phyloP scores from a whole-genome alignment of 2,113 vertebrate species.

The Enhydra lutris region DNA sequence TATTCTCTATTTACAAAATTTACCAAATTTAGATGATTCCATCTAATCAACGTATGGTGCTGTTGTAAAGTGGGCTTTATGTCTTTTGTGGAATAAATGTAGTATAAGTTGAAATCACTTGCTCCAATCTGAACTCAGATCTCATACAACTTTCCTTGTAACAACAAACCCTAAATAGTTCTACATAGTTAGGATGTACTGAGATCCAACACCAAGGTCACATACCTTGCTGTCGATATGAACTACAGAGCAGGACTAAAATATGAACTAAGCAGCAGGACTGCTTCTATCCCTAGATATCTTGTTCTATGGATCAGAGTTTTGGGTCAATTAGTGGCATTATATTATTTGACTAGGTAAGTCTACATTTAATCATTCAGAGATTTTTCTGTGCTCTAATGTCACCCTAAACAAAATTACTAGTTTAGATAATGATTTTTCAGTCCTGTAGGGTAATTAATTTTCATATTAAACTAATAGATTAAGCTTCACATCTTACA shows the following conservation, averaged over 20 bases:
- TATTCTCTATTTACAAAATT: background rate
- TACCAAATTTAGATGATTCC: background rate
- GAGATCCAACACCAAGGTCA: constrained; percentile 10
- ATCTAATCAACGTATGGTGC: background rate
- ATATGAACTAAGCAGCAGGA: background rate
- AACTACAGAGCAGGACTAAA: background rate
- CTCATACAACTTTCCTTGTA: constrained; percentile 23
- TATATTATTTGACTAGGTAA: background rate
- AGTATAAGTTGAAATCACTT: background rate
- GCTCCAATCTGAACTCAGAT: background rate
- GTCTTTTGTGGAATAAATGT: background rate
- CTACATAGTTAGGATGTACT: background rate
- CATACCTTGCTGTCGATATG: background rate
- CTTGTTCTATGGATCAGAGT: background rate
- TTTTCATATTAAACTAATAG: background rate
- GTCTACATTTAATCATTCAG: background rate
- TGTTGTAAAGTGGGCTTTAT: background rate
- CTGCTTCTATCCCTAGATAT: background rate
- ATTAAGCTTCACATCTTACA: constrained; percentile 76
- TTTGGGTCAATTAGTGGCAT: background rate
- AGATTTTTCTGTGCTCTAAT: constrained; percentile 6
- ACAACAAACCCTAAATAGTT: background rate
- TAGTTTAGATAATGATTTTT: background rate
- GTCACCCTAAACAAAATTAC: constrained; percentile 73
- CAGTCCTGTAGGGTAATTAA: background rate